A percentile compares a stretch with the other conserved stretches of the same genome.
These are phyloP conservation scores for Fundulus diaphanus DNA, from an alignment of 2,797 vertebrate species.

Conservation along the genomic window DNA sequence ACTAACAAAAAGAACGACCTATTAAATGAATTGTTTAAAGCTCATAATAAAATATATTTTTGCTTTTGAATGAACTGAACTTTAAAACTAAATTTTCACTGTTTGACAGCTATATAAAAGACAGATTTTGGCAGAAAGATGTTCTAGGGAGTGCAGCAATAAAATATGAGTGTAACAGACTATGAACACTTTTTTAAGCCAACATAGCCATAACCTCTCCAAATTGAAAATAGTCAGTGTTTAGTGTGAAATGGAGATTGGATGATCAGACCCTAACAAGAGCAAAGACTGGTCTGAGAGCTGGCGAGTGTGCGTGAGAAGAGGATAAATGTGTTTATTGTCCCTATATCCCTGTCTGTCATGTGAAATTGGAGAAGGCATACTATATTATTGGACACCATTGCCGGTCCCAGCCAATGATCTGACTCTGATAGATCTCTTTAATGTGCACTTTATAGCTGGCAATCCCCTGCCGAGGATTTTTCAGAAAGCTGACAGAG, in stretches of 20 bases:
- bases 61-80: not conserved
- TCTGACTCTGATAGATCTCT: constrained; percentile 71
- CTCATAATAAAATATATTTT: not conserved
- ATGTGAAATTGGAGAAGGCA: constrained; percentile 71
- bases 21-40: not conserved
- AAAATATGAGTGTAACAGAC: constrained; percentile 53
- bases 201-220: constrained; percentile 55
- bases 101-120: constrained; percentile 41
- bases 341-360: constrained; percentile 63
- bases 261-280: constrained; percentile 56
- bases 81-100: constrained; percentile 15
- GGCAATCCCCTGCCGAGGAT: constrained; percentile 63
- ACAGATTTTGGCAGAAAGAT: constrained; percentile 42
- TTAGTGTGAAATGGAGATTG: constrained; percentile 46
- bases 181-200: constrained; percentile 44
- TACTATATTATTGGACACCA: constrained; percentile 69
- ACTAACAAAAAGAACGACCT: no score
- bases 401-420: constrained; percentile 63
- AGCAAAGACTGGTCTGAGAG: constrained; percentile 30
- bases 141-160: constrained; percentile 40
- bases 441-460: constrained; percentile 72
- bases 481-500: constrained; percentile 72
- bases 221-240: constrained; percentile 56
- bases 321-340: constrained; percentile 60
- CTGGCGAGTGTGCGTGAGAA: constrained; percentile 5